Percentiles rank a stretch among this genome's conserved stretches.
Conservation (phyloP, 2,113 vertebrate genomes). For the Dasyornis broadbenti region DNA sequence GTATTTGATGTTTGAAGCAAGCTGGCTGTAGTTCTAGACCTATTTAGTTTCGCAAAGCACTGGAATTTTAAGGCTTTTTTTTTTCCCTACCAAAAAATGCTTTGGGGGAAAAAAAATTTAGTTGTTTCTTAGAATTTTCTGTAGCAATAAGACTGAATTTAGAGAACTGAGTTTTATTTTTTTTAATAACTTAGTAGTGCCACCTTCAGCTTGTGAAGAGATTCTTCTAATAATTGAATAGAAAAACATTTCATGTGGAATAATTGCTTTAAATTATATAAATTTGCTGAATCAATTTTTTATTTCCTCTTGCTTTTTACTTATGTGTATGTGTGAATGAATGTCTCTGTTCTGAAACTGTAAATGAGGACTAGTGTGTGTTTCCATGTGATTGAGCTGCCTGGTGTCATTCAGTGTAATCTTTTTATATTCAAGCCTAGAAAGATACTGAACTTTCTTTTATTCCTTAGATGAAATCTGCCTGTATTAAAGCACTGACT, state of each 20-base stretch:
- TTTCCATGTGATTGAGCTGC: not conserved
- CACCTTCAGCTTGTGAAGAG: not conserved
- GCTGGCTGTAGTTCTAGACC: constrained; percentile 17
- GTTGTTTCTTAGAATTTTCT: not conserved
- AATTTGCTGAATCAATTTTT: not conserved
- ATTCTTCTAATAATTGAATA: not conserved
- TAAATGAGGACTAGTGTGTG: not conserved
- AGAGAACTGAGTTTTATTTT: not conserved
- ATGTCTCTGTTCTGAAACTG: not conserved
- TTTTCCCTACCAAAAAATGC: not conserved
- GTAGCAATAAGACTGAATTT: not conserved
- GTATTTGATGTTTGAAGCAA: not conserved
- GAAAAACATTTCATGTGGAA: not conserved
- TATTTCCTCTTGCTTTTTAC: not conserved
- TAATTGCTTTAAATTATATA: not conserved
- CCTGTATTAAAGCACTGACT: constrained; percentile 92
- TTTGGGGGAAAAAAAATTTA: not conserved
- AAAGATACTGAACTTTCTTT: not conserved
- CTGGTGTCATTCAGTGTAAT: not conserved
- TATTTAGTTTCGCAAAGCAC: not conserved
- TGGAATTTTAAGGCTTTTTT: not conserved
- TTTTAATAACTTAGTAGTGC: not conserved
- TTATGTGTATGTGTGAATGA: not conserved
- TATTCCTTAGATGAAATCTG: constrained; percentile 86
- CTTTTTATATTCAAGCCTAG: not conserved